Evolutionary conservation across 2,797 vertebrate species (phyloP).

Genomic region (Sebastes melanostomus): DNA sequence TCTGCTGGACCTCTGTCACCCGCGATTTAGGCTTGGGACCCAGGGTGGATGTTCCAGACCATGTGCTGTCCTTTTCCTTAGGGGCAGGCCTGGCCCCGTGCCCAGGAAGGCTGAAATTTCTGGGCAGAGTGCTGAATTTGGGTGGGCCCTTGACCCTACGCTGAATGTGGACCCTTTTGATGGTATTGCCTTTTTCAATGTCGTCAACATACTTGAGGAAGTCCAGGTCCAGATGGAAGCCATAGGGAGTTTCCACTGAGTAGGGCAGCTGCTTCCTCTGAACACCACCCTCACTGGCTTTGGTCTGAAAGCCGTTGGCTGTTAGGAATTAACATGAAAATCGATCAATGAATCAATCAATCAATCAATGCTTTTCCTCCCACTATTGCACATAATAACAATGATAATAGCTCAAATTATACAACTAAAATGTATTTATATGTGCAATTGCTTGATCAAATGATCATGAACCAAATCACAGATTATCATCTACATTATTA

Average conservation of each 20-base stretch:
- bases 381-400: not conserved
- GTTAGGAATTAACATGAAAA: conserved; percentile 52
- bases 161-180: conserved; percentile 94
- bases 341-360: conserved; percentile 8
- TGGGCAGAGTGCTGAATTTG: conserved; percentile 95
- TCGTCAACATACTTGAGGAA: conserved; percentile 99
- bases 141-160: conserved; percentile 91
- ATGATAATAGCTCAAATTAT: not conserved
- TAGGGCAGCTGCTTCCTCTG: conserved; percentile 91
- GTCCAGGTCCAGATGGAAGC: conserved; percentile 96
- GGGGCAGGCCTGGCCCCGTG: conserved; percentile 78
- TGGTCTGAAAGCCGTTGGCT: conserved; percentile 86
- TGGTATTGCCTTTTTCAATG: conserved; percentile 98
- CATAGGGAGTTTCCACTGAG: conserved; percentile 97
- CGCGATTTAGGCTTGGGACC: conserved; percentile 85
- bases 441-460: conserved; percentile 27
- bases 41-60: conserved; percentile 85
- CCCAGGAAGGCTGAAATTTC: conserved; percentile 95
- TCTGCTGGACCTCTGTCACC: conserved; percentile 85
- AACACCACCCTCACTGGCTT: conserved; percentile 80
- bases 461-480: conserved; percentile 26
- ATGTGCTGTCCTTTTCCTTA: conserved; percentile 83
- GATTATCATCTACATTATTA: conserved; percentile 42
- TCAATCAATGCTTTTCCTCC: not conserved
- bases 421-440: not conserved